Percentiles rank a stretch among this genome's conserved stretches.
These are phyloP conservation scores for Poecilia wingei DNA, from an alignment of 2,797 vertebrate species.

Conservation along the genomic window DNA sequence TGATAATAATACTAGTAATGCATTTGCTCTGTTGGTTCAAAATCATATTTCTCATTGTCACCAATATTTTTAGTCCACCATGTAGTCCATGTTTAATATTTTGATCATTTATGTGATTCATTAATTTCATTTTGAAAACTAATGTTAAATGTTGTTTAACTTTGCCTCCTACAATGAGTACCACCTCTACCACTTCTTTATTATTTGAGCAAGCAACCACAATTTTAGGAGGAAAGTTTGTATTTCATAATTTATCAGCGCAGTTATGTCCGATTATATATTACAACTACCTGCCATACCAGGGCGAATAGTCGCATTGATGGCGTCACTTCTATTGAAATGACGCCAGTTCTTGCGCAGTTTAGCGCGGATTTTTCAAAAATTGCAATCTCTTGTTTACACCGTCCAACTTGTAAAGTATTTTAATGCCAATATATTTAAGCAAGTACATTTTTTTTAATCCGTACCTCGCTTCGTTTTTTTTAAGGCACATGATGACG, in stretches of 20 bases:
- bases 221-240: background rate
- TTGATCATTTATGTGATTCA: background rate
- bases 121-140: too few species aligned
- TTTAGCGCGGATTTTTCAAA: conserved; percentile 60
- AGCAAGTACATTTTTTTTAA: background rate
- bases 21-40: background rate
- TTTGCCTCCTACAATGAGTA: background rate
- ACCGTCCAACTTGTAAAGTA: background rate
- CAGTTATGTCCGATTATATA: background rate
- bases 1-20: background rate
- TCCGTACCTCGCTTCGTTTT: background rate
- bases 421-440: background rate
- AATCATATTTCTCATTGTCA: background rate
- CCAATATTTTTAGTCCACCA: background rate
- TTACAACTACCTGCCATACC: background rate
- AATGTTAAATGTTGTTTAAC: background rate
- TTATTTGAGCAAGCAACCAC: background rate
- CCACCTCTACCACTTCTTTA: background rate
- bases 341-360: background rate
- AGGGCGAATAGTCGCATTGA: conserved; percentile 8
- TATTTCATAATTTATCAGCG: background rate
- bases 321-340: conserved; percentile 29
- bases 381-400: background rate
- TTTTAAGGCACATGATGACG: conserved; percentile 41
- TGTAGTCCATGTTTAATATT: background rate